These are phyloP conservation scores for Chloroclysta siterata DNA, from an alignment of 2,888 invertebrate species.

Conservation along the genomic window DNA sequence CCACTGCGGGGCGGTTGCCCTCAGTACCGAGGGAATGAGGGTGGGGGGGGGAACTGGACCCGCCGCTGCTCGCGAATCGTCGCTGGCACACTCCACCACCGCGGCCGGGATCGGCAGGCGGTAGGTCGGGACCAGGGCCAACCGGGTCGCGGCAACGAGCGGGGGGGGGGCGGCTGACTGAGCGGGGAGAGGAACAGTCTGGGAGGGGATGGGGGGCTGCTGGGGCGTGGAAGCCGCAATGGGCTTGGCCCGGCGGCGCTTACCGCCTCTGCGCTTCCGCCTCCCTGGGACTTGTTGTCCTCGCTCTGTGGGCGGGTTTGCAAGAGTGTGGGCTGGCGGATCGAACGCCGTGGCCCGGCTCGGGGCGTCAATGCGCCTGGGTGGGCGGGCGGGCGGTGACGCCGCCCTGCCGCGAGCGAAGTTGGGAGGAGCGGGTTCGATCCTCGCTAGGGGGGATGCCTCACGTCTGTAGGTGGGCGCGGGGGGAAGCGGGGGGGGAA, in stretches of 20 bases:
- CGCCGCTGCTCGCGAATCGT: background rate
- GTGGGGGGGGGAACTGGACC: background rate
- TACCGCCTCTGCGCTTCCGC: background rate
- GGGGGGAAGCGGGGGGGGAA: background rate
- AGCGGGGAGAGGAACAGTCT: background rate
- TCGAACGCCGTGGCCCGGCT: background rate
- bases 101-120: background rate
- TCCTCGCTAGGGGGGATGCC: too few relatives aligned
- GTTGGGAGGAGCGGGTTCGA: too few relatives aligned
- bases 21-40: background rate
- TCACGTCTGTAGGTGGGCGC: background rate
- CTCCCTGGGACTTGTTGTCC: background rate
- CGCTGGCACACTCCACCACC: background rate
- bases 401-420: background rate
- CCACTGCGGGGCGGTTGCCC: background rate
- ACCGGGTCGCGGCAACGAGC: too few relatives aligned
- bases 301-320: background rate
- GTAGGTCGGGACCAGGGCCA: background rate
- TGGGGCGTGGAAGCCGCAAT: background rate
- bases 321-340: too few relatives aligned
- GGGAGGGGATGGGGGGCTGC: too few relatives aligned
- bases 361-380: too few relatives aligned
- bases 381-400: too few relatives aligned
- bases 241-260: background rate
- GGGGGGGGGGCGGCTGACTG: background rate